phyloP scores from a whole-genome alignment of 2,888 invertebrate genomes.

The Clitarchus hookeri region DNA sequence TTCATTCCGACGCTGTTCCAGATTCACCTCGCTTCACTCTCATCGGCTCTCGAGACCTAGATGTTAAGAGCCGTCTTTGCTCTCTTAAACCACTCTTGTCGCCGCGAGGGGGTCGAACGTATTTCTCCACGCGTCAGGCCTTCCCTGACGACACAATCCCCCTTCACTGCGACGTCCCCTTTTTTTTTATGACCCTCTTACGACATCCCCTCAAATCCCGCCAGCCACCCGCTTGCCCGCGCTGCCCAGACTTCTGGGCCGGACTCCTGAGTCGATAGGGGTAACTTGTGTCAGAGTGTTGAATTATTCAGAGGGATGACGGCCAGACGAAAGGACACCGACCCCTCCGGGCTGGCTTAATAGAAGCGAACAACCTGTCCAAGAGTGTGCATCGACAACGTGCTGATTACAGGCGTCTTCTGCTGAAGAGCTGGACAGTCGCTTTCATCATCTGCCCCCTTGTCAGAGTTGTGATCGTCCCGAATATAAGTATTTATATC shows the following conservation, averaged over 20 bases:
- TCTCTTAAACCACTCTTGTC: no score
- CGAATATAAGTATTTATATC: no score
- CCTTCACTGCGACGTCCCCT: not conserved
- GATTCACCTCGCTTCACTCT: no score
- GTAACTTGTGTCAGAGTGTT: not conserved
- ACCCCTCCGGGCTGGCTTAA: not conserved
- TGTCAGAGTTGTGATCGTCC: no score
- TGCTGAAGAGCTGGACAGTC: no score
- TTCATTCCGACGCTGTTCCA: no score
- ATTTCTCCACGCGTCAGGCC: no score
- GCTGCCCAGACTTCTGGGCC: not conserved
- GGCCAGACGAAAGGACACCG: not conserved
- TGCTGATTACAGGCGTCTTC: no score
- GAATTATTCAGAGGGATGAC: constrained; percentile 6
- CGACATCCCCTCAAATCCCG: not conserved
- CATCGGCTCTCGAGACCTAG: no score
- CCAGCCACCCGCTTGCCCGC: not conserved
- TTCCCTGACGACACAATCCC: not conserved
- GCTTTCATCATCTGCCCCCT: no score
- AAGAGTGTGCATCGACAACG: not conserved
- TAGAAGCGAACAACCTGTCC: not conserved
- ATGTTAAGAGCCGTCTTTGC: no score
- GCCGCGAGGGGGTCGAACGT: no score
- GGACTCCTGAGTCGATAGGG: not conserved
- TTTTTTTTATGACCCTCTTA: not conserved